Base-by-base conservation (phyloP, 1,140 invertebrate genomes). In the Ceratosolen fusciceps region DNA sequence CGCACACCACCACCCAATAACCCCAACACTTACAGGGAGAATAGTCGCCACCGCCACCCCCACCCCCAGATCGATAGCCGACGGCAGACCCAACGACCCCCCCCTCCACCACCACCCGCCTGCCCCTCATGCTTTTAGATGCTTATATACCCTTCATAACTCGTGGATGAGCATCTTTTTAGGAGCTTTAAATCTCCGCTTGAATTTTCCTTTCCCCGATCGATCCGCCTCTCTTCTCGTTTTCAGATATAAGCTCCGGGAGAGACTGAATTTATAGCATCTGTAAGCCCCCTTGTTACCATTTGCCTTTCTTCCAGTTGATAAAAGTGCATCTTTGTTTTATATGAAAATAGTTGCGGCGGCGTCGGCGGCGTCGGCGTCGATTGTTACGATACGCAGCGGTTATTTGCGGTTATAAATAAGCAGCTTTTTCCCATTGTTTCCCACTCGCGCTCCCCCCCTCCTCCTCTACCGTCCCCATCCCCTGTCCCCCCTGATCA, bases 101-200 rank as follows among this genome's bases (percentile, higher is more conserved):
- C 39, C 5, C 39, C 39, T 7, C 39, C 39, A 43, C 39, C 39
- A 43, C 39, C 39, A 43, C 39, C 39, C 8, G 14, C 31, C n/a
- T 7, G 16, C 19, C 54, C 24, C 54, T 7, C 16, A n/a, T 31
- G 16, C 19, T 37, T 37, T 65, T n/a, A 9, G 29, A n/a, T n/a
- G 19, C 4, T 37, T 65, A 8, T 37, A 37, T 21, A 21, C 34
- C 19, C 26, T 37, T 65, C 19, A n/a, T 65, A 68, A 68, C 67
- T 43, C 37, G 39, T 68, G 37, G 39, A 68, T 47, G 67, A 68
- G 67, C 37, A 24, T 65, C 37, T 52, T 75, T 65, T 39, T 65
- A 34, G 74, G 21, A 29, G 21, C 24, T 65, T 65, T 19, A 39
- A 49, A 65, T 52, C 21, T 72, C 74, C 19, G 24, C 24, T 47